A percentile compares a stretch with the other conserved stretches of the same genome.
phyloP scores from a whole-genome alignment of 2,113 vertebrate species.

The Arenaria interpres region DNA sequence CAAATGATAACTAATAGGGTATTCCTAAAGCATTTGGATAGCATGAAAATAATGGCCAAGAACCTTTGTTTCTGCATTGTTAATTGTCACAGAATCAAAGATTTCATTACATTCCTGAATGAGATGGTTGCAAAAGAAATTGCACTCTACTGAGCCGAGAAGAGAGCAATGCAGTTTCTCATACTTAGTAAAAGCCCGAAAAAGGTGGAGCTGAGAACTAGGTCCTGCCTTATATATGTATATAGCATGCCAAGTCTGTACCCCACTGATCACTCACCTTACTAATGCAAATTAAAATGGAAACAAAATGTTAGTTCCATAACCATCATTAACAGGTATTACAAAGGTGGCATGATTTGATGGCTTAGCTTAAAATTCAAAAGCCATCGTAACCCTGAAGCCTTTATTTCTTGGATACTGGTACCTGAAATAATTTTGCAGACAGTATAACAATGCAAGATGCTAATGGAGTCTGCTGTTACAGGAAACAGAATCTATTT shows the following conservation, averaged over 20 bases:
- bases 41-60: conserved; percentile 37
- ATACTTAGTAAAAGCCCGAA: background rate
- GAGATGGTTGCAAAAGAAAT: background rate
- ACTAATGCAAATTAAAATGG: background rate
- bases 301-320: background rate
- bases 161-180: background rate
- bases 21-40: background rate
- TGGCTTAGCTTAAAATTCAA: background rate
- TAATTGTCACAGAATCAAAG: background rate
- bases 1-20: background rate
- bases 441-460: background rate
- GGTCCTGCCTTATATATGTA: too few relatives aligned
- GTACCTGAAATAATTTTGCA: background rate
- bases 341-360: background rate
- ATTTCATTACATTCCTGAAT: background rate
- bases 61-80: background rate
- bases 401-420: background rate
- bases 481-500: background rate
- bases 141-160: background rate
- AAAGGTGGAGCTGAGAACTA: background rate
- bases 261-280: background rate
- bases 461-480: background rate
- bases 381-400: background rate
- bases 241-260: background rate
- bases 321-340: background rate